Evolutionary conservation across 2,888 invertebrate genomes (phyloP), one percentile per base, ranked within the genome.

Genomic region (Maniola hyperantus): DNA sequence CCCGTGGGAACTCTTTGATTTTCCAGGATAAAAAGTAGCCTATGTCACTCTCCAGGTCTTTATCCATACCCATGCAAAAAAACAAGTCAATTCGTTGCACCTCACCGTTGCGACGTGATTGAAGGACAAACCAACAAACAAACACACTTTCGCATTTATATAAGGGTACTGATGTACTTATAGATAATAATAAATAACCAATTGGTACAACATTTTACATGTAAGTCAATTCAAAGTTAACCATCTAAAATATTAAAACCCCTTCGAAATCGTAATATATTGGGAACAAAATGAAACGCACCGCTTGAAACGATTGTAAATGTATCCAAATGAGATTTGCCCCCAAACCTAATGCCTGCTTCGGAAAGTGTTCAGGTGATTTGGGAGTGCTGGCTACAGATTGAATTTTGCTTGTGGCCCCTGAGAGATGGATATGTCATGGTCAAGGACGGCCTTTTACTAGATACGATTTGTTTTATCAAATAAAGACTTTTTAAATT

Each of bases 331-430:
- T 88, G 83, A 83, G 86, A 89, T 89, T 89, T 88, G 80, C 80
- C 74, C 69, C 77, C 74, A 51, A 82, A 84, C 83, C 83, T 85
- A 84, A 85, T 87, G 84, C 81, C 76, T 77, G 77, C 79, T 75
- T 75, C 78, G 79, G 82, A 84, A 85, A 88, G 89, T 87, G 87
- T 89, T 87, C 88, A 82, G 87, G 87, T 85, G 89, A 87, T 89
- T 88, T 85, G 89, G 89, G 89, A 89, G 80, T 88, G 88, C 83
- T 85, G 84, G 82, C 84, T 82, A 82, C 84, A 84, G 88, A 90
- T 90, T 90, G 85, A 90, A 90, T 90, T 89, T 39, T 89, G 81
- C 85, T 79, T 81, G 78, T 80, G 79, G 80, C 84, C 84, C 83
- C 74, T 68, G 84, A 84, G 87, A 85, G 80, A 84, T 79, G 77